Percentiles rank a stretch among this genome's conserved stretches.
These are phyloP conservation scores for Quadriops clusia DNA, from an alignment of 2,888 invertebrate species.

Conservation along the genomic window DNA sequence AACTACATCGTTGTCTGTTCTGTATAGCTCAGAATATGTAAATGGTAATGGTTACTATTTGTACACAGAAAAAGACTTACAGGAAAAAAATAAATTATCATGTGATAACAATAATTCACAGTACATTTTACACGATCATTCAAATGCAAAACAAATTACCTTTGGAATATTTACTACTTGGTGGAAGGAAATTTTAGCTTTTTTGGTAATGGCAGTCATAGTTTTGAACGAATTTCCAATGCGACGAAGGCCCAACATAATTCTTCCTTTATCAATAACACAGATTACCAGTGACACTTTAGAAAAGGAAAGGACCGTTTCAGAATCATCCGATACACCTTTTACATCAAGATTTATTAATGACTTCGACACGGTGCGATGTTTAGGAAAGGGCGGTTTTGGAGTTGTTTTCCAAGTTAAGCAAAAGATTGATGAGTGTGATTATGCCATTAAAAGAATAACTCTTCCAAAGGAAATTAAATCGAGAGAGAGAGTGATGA, in stretches of 20 bases:
- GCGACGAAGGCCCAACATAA: slow-evolving; percentile 8
- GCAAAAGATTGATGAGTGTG: slow-evolving; percentile 87
- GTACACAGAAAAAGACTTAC: slow-evolving; percentile 43
- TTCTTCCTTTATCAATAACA: neutral
- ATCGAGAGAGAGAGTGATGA: slow-evolving; percentile 76
- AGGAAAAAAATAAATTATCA: slow-evolving; percentile 18
- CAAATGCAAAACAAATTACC: slow-evolving; percentile 7
- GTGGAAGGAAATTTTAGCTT: slow-evolving; percentile 67
- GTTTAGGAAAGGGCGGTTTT: slow-evolving; percentile 85
- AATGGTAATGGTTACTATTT: slow-evolving; percentile 72
- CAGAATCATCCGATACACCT: slow-evolving; percentile 26
- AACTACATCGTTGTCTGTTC: slow-evolving; percentile 56
- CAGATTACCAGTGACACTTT: neutral
- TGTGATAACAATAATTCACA: slow-evolving; percentile 23
- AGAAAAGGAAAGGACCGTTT: slow-evolving; percentile 13
- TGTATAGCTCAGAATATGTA: slow-evolving; percentile 60
- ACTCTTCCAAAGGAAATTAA: slow-evolving; percentile 68
- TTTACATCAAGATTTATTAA: slow-evolving; percentile 60
- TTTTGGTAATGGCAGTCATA: slow-evolving; percentile 56
- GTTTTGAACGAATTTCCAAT: slow-evolving; percentile 45
- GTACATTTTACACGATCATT: neutral
- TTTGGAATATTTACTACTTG: slow-evolving; percentile 13
- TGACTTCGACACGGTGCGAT: slow-evolving; percentile 73
- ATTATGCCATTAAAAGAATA: slow-evolving; percentile 92
- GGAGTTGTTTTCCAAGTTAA: slow-evolving; percentile 92